Base-by-base conservation (phyloP, 2,888 invertebrate genomes). In the Tachystola acroxantha region DNA sequence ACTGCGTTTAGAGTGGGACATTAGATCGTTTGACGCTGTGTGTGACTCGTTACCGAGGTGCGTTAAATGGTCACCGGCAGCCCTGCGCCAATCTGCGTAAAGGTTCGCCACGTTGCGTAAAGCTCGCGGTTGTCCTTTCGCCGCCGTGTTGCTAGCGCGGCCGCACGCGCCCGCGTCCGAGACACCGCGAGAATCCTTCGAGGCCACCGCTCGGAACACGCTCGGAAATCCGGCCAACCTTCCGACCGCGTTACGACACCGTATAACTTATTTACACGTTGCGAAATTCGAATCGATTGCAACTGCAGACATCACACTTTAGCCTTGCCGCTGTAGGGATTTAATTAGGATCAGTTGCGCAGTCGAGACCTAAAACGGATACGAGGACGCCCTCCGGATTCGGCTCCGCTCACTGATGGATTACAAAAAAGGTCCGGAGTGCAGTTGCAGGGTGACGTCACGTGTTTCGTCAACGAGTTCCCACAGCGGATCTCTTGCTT, bases 161-260 rank as follows among this genome's bases (percentile, higher is more conserved):
- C 65, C 63, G 27, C 45, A 58, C 57, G 34, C 41, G 43, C 50
- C 50, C 62, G 73, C 72, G 75, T 59, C 70, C 78, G 65, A 76
- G 73, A 72, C 71, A 67, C 66, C 57, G 67, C 65, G 78, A 79
- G 80, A 81, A 81, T 82, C 82, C 82, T 81, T 77, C 77, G 82
- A 78, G 81, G 82, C 78, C 82, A 66, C 66, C 71, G 81, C 65
- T 82, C 80, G 76, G 78, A 80, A 77, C 80, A 75, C 76, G 82
- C 80, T 81, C 85, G 85, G 85, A 86, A 86, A 86, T 86, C 85
- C 85, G 85, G 85, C 85, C 85, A 85, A 85, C 85, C 85, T 85
- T 85, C 85, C 85, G 84, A 84, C 78, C 73, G 73, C 72, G 69
- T 86, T 86, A 84, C 85, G 76, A 85, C 85, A 86, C 75, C 69